phyloP scores from a whole-genome alignment of 2,113 vertebrate species.

The Pollimyrus isidori region DNA sequence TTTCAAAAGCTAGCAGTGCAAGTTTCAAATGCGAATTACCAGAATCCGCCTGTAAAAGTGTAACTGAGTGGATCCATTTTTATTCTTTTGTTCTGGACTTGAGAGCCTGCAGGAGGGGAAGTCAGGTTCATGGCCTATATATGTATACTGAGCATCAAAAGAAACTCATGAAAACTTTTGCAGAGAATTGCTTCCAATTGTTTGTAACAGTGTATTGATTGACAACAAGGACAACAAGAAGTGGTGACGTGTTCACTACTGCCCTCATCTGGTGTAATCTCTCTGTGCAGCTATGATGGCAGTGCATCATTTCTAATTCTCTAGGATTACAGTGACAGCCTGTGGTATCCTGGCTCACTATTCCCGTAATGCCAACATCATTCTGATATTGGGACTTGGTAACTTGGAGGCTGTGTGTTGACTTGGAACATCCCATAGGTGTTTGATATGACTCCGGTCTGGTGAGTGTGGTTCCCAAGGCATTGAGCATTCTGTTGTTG shows the following conservation, averaged over 20 bases:
- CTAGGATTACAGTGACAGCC: not conserved
- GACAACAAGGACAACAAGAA: not conserved
- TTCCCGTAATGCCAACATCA: not conserved
- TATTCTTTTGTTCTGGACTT: not conserved
- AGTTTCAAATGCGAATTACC: slow-evolving; percentile 30
- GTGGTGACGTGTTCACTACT: not conserved
- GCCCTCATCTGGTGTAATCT: not conserved
- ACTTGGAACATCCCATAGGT: not conserved
- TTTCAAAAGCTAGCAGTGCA: slow-evolving; percentile 39
- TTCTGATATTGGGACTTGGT: not conserved
- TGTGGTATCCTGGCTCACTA: not conserved
- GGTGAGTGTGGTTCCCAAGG: not conserved
- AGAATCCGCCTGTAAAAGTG: slow-evolving; percentile 13
- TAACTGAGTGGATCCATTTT: not conserved
- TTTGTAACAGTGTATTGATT: not conserved
- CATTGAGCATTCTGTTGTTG: not conserved
- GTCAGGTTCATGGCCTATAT: no score
- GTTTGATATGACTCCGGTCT: not conserved
- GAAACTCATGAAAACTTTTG: not conserved
- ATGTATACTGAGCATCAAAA: not conserved
- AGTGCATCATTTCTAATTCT: not conserved
- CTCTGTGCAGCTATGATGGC: not conserved
- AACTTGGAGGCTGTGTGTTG: not conserved
- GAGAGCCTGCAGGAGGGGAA: not conserved
- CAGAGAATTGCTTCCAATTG: not conserved